phyloP scores from a whole-genome alignment of 2,113 vertebrate genomes.

The Chaetorhynchus papuensis region DNA sequence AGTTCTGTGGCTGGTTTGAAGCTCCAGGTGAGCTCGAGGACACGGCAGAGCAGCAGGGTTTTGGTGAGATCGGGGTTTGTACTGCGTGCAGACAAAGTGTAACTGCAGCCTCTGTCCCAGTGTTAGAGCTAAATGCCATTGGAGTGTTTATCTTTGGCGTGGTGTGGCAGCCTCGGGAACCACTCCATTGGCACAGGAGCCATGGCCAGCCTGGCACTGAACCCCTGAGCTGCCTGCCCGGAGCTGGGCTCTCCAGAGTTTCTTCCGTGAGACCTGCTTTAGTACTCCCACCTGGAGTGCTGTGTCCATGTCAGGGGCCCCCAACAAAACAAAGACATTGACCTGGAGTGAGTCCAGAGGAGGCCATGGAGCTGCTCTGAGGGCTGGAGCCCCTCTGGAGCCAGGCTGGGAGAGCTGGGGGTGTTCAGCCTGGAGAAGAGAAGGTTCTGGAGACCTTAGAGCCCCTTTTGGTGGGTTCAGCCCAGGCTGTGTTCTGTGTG shows the following conservation, averaged over 20 bases:
- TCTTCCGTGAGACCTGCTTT: not conserved
- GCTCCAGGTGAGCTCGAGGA: not conserved
- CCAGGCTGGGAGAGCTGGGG: not conserved
- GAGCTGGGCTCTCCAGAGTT: accelerated
- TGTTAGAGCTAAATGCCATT: not conserved
- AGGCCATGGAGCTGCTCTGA: not conserved
- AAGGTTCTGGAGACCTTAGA: not conserved
- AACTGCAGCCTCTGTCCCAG: not conserved
- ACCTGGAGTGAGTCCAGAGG: not conserved
- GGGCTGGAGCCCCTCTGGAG: not conserved
- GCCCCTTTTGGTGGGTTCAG: not conserved
- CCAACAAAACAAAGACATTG: accelerated
- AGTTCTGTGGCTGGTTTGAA: not conserved
- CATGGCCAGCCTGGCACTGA: not conserved
- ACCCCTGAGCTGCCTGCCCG: accelerated
- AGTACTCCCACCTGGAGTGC: not conserved
- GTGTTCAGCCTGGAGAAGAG: not conserved
- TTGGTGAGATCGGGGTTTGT: not conserved
- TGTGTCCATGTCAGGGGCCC: not conserved
- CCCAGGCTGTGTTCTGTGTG: not conserved
- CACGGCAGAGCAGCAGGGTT: not conserved
- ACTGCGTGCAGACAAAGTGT: not conserved
- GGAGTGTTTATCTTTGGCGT: not conserved
- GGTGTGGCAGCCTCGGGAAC: accelerated
- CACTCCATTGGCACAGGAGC: accelerated